Evolutionary conservation across 2,888 invertebrate genomes (phyloP), one percentile per base, ranked within the genome.

Genomic region (Meta bourneti): DNA sequence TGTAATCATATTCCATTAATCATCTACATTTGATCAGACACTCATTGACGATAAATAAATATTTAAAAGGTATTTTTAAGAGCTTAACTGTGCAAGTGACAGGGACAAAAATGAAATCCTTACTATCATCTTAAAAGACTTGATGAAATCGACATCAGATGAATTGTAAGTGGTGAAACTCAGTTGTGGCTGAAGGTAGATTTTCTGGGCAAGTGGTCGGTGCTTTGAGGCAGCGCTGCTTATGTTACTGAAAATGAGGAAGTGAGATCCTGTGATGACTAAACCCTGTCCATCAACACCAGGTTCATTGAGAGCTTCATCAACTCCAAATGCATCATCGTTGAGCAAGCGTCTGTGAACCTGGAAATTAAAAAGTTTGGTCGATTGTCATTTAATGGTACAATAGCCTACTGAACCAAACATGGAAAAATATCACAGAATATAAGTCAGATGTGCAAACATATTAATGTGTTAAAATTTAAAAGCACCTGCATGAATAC

Each of bases 261-360:
- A 96, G 94, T 97, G 97, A 20, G 96, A 96, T 0, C 98, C 97
- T 91, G 96, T 95, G 0, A 96, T 97, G 0, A 97, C 96, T 0
- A 98, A 94, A 0, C 98, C 98, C 93, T 95, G 94, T 0, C 96
- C 97, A 89, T 95, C 96, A 0, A 96, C 97, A 0, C 94, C 93
- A 5, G 96, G 96, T 95, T 99, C 99, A 94, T 98, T 97, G 0
- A 99, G 95, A 0, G 98, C 96, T 95, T 99, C 99, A 0, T 96
- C 97, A 0, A 99, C 99, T 0, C 99, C 99, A 94, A 98, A 98
- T 0, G 97, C 97, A 94, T 99, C 99, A 94, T 99, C 99, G 87
- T 96, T 96, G 0, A 98, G 94, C 34, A 98, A 95, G 75, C 98
- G 96, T 87, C 99, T 96, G 94, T 99, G 99, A 1, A 98, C 94